Evolutionary conservation across 1,140 invertebrate genomes (phyloP), one percentile per base, ranked within the genome.

Genomic region (Nephila pilipes): DNA sequence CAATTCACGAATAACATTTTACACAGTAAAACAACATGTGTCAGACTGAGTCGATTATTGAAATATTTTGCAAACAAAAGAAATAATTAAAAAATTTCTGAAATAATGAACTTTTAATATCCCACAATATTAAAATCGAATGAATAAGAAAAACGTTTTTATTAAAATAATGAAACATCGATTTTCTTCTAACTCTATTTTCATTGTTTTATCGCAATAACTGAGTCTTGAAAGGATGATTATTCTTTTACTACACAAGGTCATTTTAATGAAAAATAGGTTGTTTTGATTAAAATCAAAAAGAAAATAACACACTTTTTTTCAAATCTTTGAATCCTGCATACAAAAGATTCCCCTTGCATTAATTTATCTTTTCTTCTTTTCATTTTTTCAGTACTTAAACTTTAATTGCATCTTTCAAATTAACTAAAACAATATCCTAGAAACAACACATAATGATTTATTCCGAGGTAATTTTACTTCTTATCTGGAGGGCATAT

Each of bases 361-460:
- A 18, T 18, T 60, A 60, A 58, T 60, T 60, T 60, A 0, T 16
- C 16, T 4, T 60, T 60, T 22, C 22, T 22, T 60, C 58, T 60
- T 60, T 18, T 16, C 32, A 32, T 16, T 69, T 29, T 32, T 32
- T 2, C 29, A 69, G 29, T 12, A 25, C 12, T 69, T 32, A n/a
- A 63, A n/a, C 60, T 63, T n/a, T 63, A 69, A 32, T 69, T 69
- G 65, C 29, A 32, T 16, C 65, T 69, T 69, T 69, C 25, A 69
- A 69, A 32, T 69, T 69, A 69, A 69, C 25, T 10, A 32, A 69
- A 69, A 69, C 65, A 32, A 69, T 69, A 69, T 4, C 16, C 29
- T 29, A 25, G 29, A 16, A 69, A 29, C 29, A 69, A 16, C 65
- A 32, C 32, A 32, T 32, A 69, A 69, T 69, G 16, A 25, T 16